Conservation (phyloP, 2,113 vertebrate genomes). For the Eulemur rufifrons region DNA sequence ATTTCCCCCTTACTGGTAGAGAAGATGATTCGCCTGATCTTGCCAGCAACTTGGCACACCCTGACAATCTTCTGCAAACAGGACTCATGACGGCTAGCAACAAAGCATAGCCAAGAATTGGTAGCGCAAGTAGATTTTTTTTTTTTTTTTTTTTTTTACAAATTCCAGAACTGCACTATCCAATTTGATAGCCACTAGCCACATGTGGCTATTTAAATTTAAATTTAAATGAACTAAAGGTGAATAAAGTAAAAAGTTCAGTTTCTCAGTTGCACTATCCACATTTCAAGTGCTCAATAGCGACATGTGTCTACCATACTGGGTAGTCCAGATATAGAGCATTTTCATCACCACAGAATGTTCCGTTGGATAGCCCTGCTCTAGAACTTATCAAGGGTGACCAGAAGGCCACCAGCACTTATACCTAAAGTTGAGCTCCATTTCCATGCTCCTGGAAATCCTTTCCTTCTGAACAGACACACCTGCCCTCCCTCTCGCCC, state of each 20-base stretch:
- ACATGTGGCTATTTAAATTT: background rate
- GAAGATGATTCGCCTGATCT: background rate
- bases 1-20: background rate
- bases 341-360: background rate
- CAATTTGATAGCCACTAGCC: background rate
- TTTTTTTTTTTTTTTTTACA: background rate
- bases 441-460: background rate
- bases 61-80: background rate
- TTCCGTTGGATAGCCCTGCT: background rate
- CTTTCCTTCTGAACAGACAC: background rate
- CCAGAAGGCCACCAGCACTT: background rate
- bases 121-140: background rate
- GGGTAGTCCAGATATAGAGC: background rate
- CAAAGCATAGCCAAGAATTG: background rate
- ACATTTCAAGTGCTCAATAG: background rate
- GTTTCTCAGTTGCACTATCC: background rate
- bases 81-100: background rate
- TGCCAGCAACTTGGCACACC: background rate
- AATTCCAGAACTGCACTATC: background rate
- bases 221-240: background rate
- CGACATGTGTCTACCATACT: background rate
- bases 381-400: background rate
- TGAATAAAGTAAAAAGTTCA: background rate
- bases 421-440: background rate
- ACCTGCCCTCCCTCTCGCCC: background rate